Base-by-base conservation (phyloP, 2,888 invertebrate species). In the Hedya salicella region DNA sequence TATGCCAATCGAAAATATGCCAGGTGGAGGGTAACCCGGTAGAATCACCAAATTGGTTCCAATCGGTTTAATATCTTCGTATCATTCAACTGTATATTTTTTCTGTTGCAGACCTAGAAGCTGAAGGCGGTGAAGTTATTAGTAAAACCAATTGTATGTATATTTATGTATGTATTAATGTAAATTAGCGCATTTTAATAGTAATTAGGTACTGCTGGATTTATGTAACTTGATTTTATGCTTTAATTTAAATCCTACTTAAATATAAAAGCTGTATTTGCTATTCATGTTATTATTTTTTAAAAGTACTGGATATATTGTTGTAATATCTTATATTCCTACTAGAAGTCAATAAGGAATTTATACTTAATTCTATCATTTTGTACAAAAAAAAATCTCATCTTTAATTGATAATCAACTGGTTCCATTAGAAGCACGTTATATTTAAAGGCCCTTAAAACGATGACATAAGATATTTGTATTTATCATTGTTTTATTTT, bases 71-170 rank as follows among this genome's bases (percentile, higher is more conserved):
- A 6, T 25, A 6, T 25, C 36, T 36, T 25, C 3, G 36, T 36
- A 36, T 36, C 36, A 32, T 9, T 36, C 9, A 11, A 36, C 6
- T 1, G 8, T 36, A 11, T 36, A 9, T 66, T 61, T 19, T 71
- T 71, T 25, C 69, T 30, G 11, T 71, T 69, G 54, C 69, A 70
- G 70, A 57, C 62, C 56, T 64, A 49, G 73, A n/a, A 72, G 71
- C 79, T 76, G 82, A 82, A 82, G 80, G 75, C 76, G 73, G 69
- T 70, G 77, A 79, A 71, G 76, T 75, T 66, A 17, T 54, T 66
- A 68, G 77, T 78, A 72, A 82, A 85, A 78, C 80, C 78, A 82
- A 77, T 75, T 86, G 82, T 88, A 85, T 86, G 81, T 83, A 83
- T 83, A 83, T 83, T 79, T 86, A 83, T 83, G 79, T 83, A 86